phyloP scores from a whole-genome alignment of 1,140 invertebrate genomes.

The Parasteatoda tepidariorum region DNA sequence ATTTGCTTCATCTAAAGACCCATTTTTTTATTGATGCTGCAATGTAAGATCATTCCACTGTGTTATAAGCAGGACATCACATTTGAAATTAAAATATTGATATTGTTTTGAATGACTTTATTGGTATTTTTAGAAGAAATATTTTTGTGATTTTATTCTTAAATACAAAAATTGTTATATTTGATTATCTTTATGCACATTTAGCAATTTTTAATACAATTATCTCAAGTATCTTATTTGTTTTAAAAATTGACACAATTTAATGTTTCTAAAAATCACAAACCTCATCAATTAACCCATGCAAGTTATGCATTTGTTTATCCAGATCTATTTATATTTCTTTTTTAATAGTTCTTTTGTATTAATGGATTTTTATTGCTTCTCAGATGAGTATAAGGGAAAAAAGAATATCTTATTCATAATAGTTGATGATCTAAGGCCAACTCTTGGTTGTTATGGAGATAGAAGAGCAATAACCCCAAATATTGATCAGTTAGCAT shows the following conservation, averaged over 20 bases:
- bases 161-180: background rate
- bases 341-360: too few relatives aligned
- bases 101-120: background rate
- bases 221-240: background rate
- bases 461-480: conserved; percentile 79
- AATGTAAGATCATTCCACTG: background rate
- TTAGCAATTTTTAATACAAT: background rate
- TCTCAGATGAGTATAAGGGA: conserved; percentile 16
- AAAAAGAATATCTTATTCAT: conserved; percentile 78
- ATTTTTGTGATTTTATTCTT: background rate
- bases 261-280: background rate
- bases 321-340: background rate
- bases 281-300: background rate
- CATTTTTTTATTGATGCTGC: too few relatives aligned
- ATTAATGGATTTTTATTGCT: too few relatives aligned
- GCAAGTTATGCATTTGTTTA: background rate
- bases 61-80: too few relatives aligned
- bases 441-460: conserved; percentile 77
- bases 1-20: too few relatives aligned
- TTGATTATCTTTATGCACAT: background rate
- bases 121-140: background rate
- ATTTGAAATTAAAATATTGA: background rate
- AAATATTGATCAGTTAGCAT: conserved; percentile 79
- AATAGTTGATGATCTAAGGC: conserved; percentile 84
- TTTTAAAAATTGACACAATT: background rate